A percentile compares a stretch with the other conserved stretches of the same genome.
Evolutionary conservation across 2,888 invertebrate genomes (phyloP).

Genomic region (Vandiemenella viatica): DNA sequence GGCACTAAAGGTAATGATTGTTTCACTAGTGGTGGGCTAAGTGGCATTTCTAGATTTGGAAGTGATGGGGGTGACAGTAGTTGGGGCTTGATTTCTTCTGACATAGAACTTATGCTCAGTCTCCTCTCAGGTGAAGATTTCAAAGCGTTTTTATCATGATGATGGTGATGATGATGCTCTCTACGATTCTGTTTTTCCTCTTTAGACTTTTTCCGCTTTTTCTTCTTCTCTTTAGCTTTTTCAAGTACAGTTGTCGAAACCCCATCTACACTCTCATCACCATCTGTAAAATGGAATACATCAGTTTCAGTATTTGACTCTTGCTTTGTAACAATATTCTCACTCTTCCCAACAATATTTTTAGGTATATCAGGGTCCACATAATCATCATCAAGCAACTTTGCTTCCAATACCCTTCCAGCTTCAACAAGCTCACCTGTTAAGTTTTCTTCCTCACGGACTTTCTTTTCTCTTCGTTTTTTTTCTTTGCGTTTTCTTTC

Average conservation of each 20-base stretch:
- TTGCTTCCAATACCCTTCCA: conserved; percentile 67
- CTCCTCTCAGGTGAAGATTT: conserved; percentile 11
- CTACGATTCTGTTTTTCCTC: conserved; percentile 57
- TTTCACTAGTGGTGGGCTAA: conserved; percentile 8
- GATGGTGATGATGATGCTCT: conserved; percentile 50
- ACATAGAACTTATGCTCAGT: conserved; percentile 4
- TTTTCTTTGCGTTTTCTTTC: conserved; percentile 44
- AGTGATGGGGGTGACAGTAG: conserved; percentile 5
- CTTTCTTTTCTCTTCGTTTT: conserved; percentile 22
- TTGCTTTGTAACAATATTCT: conserved; percentile 3
- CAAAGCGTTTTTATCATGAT: conserved; percentile 34
- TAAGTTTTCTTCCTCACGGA: conserved; percentile 19
- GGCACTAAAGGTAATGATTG: conserved; percentile 13
- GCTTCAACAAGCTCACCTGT: conserved; percentile 55
- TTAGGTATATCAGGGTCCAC: conserved; percentile 31
- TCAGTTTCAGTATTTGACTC: conserved; percentile 28
- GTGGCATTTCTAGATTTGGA: conserved; percentile 9
- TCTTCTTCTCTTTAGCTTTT: conserved; percentile 60
- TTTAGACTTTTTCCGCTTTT: conserved; percentile 69
- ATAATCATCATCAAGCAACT: conserved; percentile 42
- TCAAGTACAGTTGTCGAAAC: conserved; percentile 23
- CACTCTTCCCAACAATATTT: not conserved
- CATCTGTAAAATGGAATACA: conserved; percentile 45
- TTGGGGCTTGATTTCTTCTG: conserved; percentile 9
- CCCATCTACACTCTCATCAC: conserved; percentile 38